Evolutionary conservation across 2,113 vertebrate genomes (phyloP).

Genomic region (chimpanzee (Pan troglodytes)): NHGRI_mPanTro3-v2.1_pri NC_072404.2:31111001-31111500

Average conservation of each 20-base stretch:
- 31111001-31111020: slow-evolving; percentile 87
- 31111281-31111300: neutral
- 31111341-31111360: neutral
- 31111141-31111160: slow-evolving; percentile 49
- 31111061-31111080: slow-evolving; percentile 81
- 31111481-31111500: neutral
- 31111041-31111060: slow-evolving; percentile 83
- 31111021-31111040: slow-evolving; percentile 86
- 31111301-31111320: neutral
- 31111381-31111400: neutral
- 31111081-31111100: slow-evolving; percentile 78
- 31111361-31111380: neutral
- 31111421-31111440: neutral
- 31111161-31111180: slow-evolving; percentile 58
- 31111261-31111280: neutral
- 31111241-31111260: neutral
- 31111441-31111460: neutral
- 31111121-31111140: slow-evolving; percentile 74
- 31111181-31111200: slow-evolving; percentile 50
- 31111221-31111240: slow-evolving; percentile 45
- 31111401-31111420: neutral
- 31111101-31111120: slow-evolving; percentile 80
- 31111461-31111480: neutral
- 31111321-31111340: neutral
- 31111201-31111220: slow-evolving; percentile 46